These are phyloP conservation scores for Dromaius novaehollandiae DNA, from an alignment of 2,113 vertebrate genomes.

Conservation along the genomic window DNA sequence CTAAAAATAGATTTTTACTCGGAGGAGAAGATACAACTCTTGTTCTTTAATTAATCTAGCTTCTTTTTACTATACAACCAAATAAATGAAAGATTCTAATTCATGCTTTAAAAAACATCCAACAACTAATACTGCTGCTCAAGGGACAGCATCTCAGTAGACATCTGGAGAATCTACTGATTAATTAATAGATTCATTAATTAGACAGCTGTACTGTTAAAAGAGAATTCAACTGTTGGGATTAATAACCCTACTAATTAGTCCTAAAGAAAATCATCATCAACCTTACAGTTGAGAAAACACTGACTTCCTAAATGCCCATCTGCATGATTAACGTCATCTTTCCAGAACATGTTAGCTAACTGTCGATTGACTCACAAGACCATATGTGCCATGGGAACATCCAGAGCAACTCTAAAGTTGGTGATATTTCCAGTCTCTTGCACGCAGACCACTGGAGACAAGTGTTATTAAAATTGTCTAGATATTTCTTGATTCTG, in stretches of 20 bases:
- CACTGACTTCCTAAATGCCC: slow-evolving; percentile 47
- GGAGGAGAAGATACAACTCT: slow-evolving; percentile 28
- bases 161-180: slow-evolving; percentile 73
- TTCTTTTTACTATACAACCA: slow-evolving; percentile 13
- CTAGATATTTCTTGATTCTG: neutral
- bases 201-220: slow-evolving; percentile 72
- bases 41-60: slow-evolving; percentile 31
- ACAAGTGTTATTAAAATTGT: neutral
- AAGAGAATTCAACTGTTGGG: slow-evolving; percentile 77
- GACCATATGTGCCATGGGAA: neutral
- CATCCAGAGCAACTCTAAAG: neutral
- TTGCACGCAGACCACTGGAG: neutral
- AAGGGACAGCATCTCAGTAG: slow-evolving; percentile 68
- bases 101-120: slow-evolving; percentile 37
- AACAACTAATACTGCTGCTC: slow-evolving; percentile 44
- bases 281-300: slow-evolving; percentile 61
- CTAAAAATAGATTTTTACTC: slow-evolving; percentile 62
- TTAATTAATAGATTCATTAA: slow-evolving; percentile 79
- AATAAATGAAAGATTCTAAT: slow-evolving; percentile 43
- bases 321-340: slow-evolving; percentile 42
- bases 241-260: slow-evolving; percentile 81
- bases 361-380: slow-evolving; percentile 1
- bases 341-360: neutral
- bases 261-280: slow-evolving; percentile 73
- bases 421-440: neutral